Base-by-base conservation (phyloP, 2,113 vertebrate species). In the Cricetomys ansorgei region DNA sequence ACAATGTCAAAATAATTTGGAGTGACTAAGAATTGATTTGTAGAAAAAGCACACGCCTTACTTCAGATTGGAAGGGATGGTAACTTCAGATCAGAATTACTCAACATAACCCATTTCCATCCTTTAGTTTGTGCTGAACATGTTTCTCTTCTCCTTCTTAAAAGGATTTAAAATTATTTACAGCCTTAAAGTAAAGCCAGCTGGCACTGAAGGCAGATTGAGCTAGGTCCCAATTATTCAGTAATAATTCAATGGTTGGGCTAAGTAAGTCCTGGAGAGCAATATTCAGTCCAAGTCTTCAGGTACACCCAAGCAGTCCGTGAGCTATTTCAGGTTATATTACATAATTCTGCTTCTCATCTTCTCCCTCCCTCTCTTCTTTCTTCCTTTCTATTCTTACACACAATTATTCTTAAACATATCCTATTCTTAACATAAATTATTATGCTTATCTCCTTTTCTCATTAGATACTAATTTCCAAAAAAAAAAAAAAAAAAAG, bases 401-500 rank as follows among this genome's bases (percentile, higher is more conserved):
- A 59, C 31, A 7, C 9, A 37, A n/a, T n/a, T n/a, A n/a, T n/a
- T n/a, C n/a, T n/a, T n/a, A n/a, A n/a, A n/a, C n/a, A n/a, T n/a
- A n/a, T n/a, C n/a, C n/a, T n/a, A n/a, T n/a, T n/a, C n/a, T n/a
- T n/a, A n/a, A n/a, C n/a, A n/a, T n/a, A n/a, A 95, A 91, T 21
- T 59, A 69, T 6, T 76, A 37, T 6, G 57, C 69, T 87, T 65
- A 29, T 65, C 79, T 88, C 72, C 64, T 89, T 72, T 90, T n/a
- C 91, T 92, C 45, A 75, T 69, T 48, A 81, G 37, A 86, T 65
- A 80, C 4, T 79, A 89, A 92, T 15, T 40, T 55, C 85, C 76
- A 57, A 55, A 80, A 95, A 87, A 34, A n/a, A n/a, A 57, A 55
- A 80, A 95, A 87, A 34, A n/a, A n/a, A n/a, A n/a, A n/a, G n/a